Evolutionary conservation across 2,888 invertebrate species (phyloP), one percentile per base, ranked within the genome.

Genomic region (Leptinotarsa peninsularis): DNA sequence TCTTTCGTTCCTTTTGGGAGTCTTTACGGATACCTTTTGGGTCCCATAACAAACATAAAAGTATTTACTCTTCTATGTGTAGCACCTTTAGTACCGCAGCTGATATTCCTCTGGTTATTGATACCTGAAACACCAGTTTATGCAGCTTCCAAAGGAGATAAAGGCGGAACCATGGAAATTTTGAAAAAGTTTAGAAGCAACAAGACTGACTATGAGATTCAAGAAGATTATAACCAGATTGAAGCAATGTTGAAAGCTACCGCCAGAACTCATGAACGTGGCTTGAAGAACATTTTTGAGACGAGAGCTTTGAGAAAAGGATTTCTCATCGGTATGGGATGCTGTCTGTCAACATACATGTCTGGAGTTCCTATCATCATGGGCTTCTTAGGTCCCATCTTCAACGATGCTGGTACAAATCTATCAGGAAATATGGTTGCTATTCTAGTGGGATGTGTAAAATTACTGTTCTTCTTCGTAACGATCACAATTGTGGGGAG

Each of bases 201-300:
- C 67, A 67, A 27, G 21, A 50, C 52, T 23, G 13, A 5, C 14
- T 14, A 7, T 10, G 67, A 67, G 7, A 49, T 67, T 5, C 49
- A 23, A 10, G 17, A 27, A 4, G 67, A 67, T 5, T 67, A 50
- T 13, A 43, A 73, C 7, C 49, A 66, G 4, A 74, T 92, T 86
- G 91, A 92, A 43, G 86, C 90, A 72, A 87, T 86, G 0, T 87
- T 90, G 0, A 91, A 92, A 0, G 96, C 96, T 49, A 5, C 10
- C 15, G 10, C 4, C 4, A 4, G 18, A 21, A 14, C 50, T 4
- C 7, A 54, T 3, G 4, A 1, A 7, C 18, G 54, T 18, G 21
- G 21, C 10, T 58, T 58, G 21, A 58, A 58, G 14, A 23, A 23
- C 13, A 18, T 58, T 7, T 14, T 58, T 14, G 14, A 58, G 18